A percentile compares a stretch with the other conserved stretches of the same genome.
Evolutionary conservation across 2,888 invertebrate species (phyloP).

Genomic region (Synanthedon tipuliformis): DNA sequence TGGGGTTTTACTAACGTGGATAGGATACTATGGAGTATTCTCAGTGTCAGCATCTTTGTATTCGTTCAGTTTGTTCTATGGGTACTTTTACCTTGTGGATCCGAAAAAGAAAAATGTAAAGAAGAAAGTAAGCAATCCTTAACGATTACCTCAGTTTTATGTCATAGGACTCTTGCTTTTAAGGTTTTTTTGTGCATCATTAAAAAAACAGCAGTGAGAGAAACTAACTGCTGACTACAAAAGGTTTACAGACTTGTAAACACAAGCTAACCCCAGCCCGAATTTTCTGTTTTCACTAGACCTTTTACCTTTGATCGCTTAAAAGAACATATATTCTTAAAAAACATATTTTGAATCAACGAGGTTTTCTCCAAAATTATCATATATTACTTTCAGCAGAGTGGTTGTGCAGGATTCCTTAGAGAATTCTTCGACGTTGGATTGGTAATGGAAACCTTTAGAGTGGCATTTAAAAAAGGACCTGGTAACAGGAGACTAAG

Average conservation of each 20-base stretch:
- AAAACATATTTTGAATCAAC: background rate
- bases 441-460: slow-evolving; percentile 81
- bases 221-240: too few species aligned
- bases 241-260: too few species aligned
- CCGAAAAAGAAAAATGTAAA: slow-evolving; percentile 40
- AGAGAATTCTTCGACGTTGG: slow-evolving; percentile 80
- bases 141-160: too few species aligned
- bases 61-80: slow-evolving; percentile 78
- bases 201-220: too few species aligned
- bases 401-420: slow-evolving; percentile 35
- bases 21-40: slow-evolving; percentile 87
- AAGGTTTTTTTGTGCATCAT: too few species aligned
- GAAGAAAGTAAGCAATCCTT: slow-evolving; percentile 26
- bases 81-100: slow-evolving; percentile 77
- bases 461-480: slow-evolving; percentile 81
- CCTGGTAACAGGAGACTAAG: slow-evolving; percentile 77
- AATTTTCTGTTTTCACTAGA: too few species aligned
- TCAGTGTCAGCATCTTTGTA: slow-evolving; percentile 79
- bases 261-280: too few species aligned
- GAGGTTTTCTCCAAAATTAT: background rate
- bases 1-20: slow-evolving; percentile 77
- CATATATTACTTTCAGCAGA: slow-evolving; percentile 18
- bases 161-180: too few species aligned
- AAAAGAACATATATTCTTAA: background rate
- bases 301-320: too few species aligned